Conservation (phyloP, 2,113 vertebrate species). For the Cynopterus brachyotis region DNA sequence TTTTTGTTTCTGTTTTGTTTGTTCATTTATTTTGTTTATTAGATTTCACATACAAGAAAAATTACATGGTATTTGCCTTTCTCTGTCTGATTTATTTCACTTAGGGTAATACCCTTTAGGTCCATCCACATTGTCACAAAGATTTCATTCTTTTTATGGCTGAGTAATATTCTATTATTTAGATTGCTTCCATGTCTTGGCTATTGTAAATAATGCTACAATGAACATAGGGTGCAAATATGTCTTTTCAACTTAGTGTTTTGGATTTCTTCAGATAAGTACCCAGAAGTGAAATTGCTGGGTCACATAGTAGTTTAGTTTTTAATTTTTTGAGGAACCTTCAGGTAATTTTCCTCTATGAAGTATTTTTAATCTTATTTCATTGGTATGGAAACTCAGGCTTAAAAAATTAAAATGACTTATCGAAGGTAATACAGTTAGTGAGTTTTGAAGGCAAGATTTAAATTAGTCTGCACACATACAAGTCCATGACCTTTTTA, state of each 20-base stretch:
- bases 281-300: neutral
- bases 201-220: neutral
- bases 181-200: neutral
- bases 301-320: neutral
- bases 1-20: no score
- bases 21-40: no score
- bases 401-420: neutral
- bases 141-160: no score
- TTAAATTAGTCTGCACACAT: neutral
- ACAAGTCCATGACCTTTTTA: neutral
- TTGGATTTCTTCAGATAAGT: neutral
- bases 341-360: neutral
- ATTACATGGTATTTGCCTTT: no score
- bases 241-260: neutral
- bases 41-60: no score
- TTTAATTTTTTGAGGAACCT: neutral
- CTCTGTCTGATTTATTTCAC: no score
- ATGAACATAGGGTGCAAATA: neutral
- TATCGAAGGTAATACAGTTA: neutral
- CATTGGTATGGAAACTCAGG: neutral
- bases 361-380: neutral
- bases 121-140: no score
- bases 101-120: no score
- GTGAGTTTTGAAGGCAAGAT: neutral
- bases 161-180: no score